A percentile compares a stretch with the other conserved stretches of the same genome.
Conservation (phyloP, 2,888 invertebrate genomes). For the Euplexia lucipara region DNA sequence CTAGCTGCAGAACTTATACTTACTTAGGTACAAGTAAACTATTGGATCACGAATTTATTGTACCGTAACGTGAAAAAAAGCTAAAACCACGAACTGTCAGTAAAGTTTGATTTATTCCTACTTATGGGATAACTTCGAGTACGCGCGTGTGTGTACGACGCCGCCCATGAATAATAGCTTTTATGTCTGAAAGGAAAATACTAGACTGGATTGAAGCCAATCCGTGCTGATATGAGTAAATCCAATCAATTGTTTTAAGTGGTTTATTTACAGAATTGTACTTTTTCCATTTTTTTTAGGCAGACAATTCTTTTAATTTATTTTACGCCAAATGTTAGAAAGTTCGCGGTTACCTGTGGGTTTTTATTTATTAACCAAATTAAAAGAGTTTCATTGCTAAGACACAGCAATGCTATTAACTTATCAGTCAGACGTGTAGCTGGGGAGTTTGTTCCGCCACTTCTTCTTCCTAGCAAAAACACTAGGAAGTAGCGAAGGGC, state of each 20-base stretch:
- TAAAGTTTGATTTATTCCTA: constrained; percentile 55
- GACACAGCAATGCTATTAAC: no score
- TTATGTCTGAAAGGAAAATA: constrained; percentile 26
- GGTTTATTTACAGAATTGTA: constrained; percentile 2
- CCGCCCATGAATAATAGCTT: constrained; percentile 16
- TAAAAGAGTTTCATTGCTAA: no score
- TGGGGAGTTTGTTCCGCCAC: no score
- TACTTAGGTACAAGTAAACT: constrained; percentile 19
- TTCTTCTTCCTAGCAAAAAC: no score
- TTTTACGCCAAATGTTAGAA: neutral
- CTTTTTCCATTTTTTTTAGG: neutral
- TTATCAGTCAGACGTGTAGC: no score
- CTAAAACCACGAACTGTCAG: constrained; percentile 39
- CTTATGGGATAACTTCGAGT: constrained; percentile 49
- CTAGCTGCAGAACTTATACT: constrained; percentile 7
- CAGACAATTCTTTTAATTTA: neutral
- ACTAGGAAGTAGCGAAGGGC: no score
- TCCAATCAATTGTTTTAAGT: neutral
- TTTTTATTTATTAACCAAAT: no score
- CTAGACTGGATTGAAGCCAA: constrained; percentile 9
- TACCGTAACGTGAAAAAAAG: constrained; percentile 37
- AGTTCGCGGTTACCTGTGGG: no score
- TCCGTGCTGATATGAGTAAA: neutral
- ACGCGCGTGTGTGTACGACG: constrained; percentile 29
- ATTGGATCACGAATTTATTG: constrained; percentile 36